These are phyloP conservation scores for Parus major DNA, from an alignment of 2,113 vertebrate species.

Conservation along the genomic window DNA sequence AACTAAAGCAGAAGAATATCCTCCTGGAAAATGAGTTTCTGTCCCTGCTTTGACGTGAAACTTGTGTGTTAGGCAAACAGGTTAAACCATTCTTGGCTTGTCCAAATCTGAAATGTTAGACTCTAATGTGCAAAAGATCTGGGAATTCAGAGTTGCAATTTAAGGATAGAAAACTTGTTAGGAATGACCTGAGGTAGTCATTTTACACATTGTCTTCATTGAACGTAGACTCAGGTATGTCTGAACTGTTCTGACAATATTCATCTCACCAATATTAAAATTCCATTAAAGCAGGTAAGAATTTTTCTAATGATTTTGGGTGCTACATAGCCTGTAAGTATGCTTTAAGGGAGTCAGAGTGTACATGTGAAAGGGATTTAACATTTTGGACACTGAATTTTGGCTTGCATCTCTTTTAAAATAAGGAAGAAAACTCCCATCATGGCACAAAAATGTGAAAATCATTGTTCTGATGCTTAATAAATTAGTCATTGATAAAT, in stretches of 20 bases:
- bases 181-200: neutral
- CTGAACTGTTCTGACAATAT: neutral
- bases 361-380: neutral
- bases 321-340: neutral
- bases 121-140: neutral
- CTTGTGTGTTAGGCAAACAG: neutral
- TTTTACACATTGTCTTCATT: neutral
- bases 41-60: neutral
- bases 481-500: neutral
- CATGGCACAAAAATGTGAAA: neutral
- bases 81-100: neutral
- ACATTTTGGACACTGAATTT: neutral
- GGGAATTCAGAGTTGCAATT: neutral
- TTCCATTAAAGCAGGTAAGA: neutral
- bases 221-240: neutral
- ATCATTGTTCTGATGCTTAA: neutral
- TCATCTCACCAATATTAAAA: neutral
- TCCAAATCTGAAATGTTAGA: neutral
- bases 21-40: neutral
- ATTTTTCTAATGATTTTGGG: neutral
- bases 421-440: neutral
- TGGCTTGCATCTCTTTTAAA: neutral
- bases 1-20: neutral
- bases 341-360: neutral
- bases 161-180: neutral